Evolutionary conservation across 2,797 vertebrate genomes (phyloP), one percentile per base, ranked within the genome.

Genomic region (Menidia menidia): DNA sequence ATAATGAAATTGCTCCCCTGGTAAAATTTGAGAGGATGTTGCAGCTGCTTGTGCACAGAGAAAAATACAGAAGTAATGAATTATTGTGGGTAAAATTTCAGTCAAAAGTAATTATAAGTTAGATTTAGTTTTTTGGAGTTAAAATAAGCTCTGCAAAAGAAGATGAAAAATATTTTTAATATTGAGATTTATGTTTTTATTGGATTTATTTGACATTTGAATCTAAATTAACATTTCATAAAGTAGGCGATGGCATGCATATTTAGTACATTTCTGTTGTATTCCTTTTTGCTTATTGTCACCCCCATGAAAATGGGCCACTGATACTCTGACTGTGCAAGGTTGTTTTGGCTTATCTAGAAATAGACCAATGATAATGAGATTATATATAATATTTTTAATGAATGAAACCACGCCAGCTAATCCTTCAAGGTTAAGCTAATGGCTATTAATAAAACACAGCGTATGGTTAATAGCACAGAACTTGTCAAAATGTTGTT

Each of bases 311-410:
- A 81, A 57, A 64, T 57, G 52, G 45, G 50, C 75, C 53, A 31
- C 80, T 39, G 48, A 14, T 25, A 50, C 60, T 80, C 52, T 0
- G 60, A 62, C 57, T 53, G 53, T 19, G 48, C 73, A 86, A 88
- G 78, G 83, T 89, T 88, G 77, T 76, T 72, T 78, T 84, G 85
- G 88, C 87, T 93, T 92, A 92, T 90, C 88, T 86, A 85, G 31
- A 90, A 92, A 92, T 93, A 92, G 89, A 89, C 89, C 77, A 68
- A 77, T 78, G 79, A 73, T 89, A 89, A 89, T 84, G 69, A 83
- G 90, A 88, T 93, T 94, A 93, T 91, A 82, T 68, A 18, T 83
- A 78, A 88, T 91, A 87, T 89, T 92, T 92, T 75, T 85, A 64
- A 86, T 76, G 52, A 70, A 73, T 75, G 62, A 73, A 78, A 71